phyloP scores from a whole-genome alignment of 2,113 vertebrate species.

The Gavialis gangeticus region DNA sequence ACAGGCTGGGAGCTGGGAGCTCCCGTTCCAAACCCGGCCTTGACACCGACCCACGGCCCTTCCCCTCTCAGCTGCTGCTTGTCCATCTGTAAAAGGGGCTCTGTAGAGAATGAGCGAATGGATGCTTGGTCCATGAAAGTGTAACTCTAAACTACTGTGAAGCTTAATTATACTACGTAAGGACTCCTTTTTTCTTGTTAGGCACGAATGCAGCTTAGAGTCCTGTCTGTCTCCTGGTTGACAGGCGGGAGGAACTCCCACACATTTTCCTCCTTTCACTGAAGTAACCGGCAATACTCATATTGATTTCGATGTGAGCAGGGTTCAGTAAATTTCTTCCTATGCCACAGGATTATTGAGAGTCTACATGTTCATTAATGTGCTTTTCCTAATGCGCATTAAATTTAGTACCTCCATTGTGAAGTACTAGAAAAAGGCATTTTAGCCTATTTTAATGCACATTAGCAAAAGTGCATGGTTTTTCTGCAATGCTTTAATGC shows the following conservation, averaged over 20 bases:
- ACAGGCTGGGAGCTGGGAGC: accelerated
- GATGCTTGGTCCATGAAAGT: too few relatives aligned
- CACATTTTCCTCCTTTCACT: background rate
- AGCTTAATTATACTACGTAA: accelerated
- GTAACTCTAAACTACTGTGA: background rate
- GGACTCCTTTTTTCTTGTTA: background rate
- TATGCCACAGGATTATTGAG: too few relatives aligned
- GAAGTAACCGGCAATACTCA: background rate
- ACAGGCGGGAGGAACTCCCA: background rate
- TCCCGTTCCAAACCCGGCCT: accelerated
- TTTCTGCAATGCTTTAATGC: too few relatives aligned
- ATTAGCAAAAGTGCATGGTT: too few relatives aligned
- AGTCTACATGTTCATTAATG: too few relatives aligned
- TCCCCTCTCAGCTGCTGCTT: accelerated
- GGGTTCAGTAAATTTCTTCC: background rate
- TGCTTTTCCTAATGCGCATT: too few relatives aligned
- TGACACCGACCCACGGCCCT: accelerated
- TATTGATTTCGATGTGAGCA: background rate
- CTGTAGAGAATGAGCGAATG: too few relatives aligned
- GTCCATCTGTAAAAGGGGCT: background rate
- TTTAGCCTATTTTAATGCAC: too few relatives aligned
- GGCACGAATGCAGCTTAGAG: background rate
- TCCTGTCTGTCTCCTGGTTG: background rate
- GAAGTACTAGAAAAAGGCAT: too few relatives aligned
- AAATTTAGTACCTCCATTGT: too few relatives aligned